phyloP scores from a whole-genome alignment of 2,797 vertebrate genomes.

The Falco rusticolus region DNA sequence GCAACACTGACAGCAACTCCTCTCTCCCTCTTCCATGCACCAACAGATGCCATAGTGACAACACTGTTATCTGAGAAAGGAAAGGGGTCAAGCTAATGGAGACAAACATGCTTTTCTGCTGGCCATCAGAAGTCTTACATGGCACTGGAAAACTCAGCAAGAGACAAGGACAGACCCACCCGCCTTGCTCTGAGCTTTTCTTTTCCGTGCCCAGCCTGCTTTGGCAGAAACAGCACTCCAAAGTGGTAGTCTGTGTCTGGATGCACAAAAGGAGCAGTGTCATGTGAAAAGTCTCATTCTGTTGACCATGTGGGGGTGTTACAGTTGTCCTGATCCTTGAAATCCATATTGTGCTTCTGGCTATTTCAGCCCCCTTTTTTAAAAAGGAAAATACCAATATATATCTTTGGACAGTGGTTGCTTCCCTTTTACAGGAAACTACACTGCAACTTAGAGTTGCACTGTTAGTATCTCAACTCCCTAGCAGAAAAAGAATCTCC shows the following conservation, averaged over 20 bases:
- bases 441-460: not conserved
- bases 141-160: not conserved
- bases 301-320: not conserved
- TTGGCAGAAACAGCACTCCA: not conserved
- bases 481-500: not conserved
- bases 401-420: not conserved
- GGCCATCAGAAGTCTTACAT: not conserved
- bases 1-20: not conserved
- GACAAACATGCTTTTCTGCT: not conserved
- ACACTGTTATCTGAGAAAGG: not conserved
- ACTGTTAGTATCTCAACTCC: not conserved
- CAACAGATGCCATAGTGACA: not conserved
- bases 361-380: not conserved
- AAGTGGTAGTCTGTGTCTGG: not conserved
- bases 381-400: not conserved
- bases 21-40: not conserved
- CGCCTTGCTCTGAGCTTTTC: not conserved
- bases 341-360: not conserved
- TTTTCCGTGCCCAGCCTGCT: not conserved
- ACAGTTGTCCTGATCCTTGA: not conserved
- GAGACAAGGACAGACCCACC: not conserved
- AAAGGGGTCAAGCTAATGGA: not conserved
- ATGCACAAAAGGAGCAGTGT: not conserved
- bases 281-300: not conserved
- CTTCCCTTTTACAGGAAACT: not conserved